Evolutionary conservation across 2,797 vertebrate genomes (phyloP), one percentile per base, ranked within the genome.

Genomic region (Kryptolebias ocellatus): DNA sequence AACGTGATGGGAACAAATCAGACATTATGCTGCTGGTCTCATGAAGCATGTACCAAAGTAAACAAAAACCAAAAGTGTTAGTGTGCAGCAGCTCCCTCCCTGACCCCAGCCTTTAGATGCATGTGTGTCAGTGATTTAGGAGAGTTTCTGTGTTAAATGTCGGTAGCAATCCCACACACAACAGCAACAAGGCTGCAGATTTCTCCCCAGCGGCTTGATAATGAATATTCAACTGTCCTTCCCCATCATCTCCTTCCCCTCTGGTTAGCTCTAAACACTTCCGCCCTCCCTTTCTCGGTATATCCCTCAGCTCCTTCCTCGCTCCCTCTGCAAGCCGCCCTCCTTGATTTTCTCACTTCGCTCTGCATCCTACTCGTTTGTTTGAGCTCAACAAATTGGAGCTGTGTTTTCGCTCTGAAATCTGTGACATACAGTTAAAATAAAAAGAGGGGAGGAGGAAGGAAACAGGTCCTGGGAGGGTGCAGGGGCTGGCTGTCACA

Each of bases 191-290:
- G 42, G 49, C 63, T 60, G 39, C 49, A 60, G 37, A 58, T 78
- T 52, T 74, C 56, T 80, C 67, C 69, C 74, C 51, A 67, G 62
- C 29, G 64, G 59, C 47, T 64, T 69, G 39, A 65, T 76, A 61
- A 87, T 76, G 71, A 84, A 83, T 81, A 83, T 84, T 82, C 74
- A 87, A 12, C 60, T 77, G 58, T 77, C 80, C 77, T 81, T 64
- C 76, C 66, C 70, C 53, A 63, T 64, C 31, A 8, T 71, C 72
- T 81, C 57, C 51, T 63, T 45, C 44, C 69, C 77, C 74, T 67
- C 66, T 61, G 63, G 74, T 74, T 72, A 80, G 45, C 60, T 47
- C 52, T 67, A 29, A 61, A 64, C 52, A 17, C 45, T 28, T 49
- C 46, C 46, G 52, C 53, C 44, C 42, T 75, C 54, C 54, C 27